phyloP scores from a whole-genome alignment of 2,113 vertebrate genomes.

The Ahaetulla prasina region DNA sequence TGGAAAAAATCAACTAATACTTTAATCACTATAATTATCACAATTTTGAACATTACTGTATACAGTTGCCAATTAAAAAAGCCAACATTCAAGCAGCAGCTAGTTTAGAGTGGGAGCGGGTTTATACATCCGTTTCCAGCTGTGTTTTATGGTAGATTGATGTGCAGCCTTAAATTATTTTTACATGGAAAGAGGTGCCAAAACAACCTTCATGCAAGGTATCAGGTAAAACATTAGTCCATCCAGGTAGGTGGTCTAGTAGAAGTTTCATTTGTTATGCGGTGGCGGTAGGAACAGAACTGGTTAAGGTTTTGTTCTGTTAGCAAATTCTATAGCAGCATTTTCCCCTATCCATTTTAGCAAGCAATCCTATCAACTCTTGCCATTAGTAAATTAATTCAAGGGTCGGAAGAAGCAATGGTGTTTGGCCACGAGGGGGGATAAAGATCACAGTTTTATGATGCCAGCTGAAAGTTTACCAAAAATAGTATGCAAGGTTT shows the following conservation, averaged over 20 bases:
- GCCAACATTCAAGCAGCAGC: neutral
- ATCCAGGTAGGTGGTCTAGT: neutral
- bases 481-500: neutral
- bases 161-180: neutral
- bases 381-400: neutral
- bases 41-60: conserved; percentile 4
- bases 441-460: neutral
- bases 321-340: neutral
- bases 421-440: neutral
- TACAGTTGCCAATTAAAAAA: conserved; percentile 21
- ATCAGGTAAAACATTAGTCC: neutral
- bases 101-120: neutral
- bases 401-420: neutral
- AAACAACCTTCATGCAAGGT: neutral
- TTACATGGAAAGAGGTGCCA: neutral
- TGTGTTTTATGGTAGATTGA: neutral
- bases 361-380: neutral
- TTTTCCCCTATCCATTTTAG: neutral
- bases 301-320: neutral
- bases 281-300: too few relatives aligned
- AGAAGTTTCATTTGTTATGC: neutral
- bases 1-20: conserved; percentile 22
- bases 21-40: conserved; percentile 13
- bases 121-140: conserved; percentile 4
- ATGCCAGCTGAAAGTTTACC: neutral